Evolutionary conservation across 2,113 vertebrate genomes (phyloP), one percentile per base, ranked within the genome.

Genomic region (Tautogolabrus adspersus): DNA sequence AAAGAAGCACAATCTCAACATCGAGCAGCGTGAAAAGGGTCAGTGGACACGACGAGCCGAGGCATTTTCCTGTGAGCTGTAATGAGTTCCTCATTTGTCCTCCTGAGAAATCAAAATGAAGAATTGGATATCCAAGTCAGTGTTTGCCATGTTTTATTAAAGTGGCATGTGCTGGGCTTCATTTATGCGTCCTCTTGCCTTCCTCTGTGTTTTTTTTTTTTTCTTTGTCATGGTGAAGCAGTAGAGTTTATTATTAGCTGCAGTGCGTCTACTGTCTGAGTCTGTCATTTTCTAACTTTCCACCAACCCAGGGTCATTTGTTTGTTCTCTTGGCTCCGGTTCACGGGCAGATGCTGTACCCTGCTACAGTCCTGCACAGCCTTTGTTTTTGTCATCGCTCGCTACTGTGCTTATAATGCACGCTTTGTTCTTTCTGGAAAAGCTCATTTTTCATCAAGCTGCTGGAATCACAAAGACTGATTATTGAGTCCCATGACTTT

Each of bases 121-220:
- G 84, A 87, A 92, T 77, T 91, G 66, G 88, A 91, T 87, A 63
- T 82, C 83, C 56, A 74, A 85, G 82, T 81, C 84, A 8, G 52
- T 92, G 87, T 92, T 91, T 91, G 90, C 77, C 47, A 23, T 90
- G 82, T 86, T 76, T 93, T 91, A 92, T 92, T 93, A 83, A 86
- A 88, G 72, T 75, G 66, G 72, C 80, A 82, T 65, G 82, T 72
- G 65, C 37, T 18, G 65, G 66, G 52, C 74, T 87, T 90, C 72
- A 74, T 84, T 82, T 74, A 62, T 72, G 55, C 71, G 16, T 71
- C 21, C 47, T 82, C 59, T 58, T 59, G 59, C 65, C 56, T 77
- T 61, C 47, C 19, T 75, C 67, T 72, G 56, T 71, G 57, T 69
- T 65, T 80, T 34, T 34, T 34, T 34, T 64, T 80, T 44, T 62